phyloP scores from a whole-genome alignment of 2,797 vertebrate genomes.

The Tokudaia tokunoshimensis region DNA sequence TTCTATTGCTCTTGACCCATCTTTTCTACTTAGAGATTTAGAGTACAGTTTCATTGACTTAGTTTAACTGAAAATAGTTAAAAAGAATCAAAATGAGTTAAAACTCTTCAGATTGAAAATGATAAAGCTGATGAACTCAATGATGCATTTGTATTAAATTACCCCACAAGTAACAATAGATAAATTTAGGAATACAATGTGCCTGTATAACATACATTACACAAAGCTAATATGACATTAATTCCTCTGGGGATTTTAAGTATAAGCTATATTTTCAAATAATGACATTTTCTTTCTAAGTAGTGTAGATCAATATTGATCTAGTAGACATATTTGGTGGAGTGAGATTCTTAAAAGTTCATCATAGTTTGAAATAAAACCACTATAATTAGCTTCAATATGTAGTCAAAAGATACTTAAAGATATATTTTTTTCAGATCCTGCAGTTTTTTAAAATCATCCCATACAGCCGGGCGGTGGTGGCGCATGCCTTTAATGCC shows the following conservation, averaged over 20 bases:
- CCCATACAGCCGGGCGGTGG: too few species aligned
- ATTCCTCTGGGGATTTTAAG: not conserved
- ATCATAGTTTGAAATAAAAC: not conserved
- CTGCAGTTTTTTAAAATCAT: not conserved
- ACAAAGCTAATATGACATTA: not conserved
- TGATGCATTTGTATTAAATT: not conserved
- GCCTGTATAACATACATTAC: not conserved
- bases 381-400: not conserved
- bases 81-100: conserved; percentile 36
- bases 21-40: not conserved
- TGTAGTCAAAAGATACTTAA: not conserved
- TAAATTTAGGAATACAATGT: not conserved
- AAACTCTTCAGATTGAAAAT: not conserved
- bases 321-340: not conserved
- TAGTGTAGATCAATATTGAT: not conserved
- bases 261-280: not conserved
- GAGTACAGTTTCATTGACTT: not conserved
- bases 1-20: not conserved
- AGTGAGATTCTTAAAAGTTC: not conserved
- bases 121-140: not conserved
- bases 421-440: not conserved
- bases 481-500: too few species aligned
- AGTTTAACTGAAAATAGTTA: not conserved
- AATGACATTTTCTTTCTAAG: not conserved
- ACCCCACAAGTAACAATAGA: not conserved